A percentile compares a stretch with the other conserved stretches of the same genome.
Evolutionary conservation across 2,888 invertebrate genomes (phyloP).

Genomic region (Allygus modestus): DNA sequence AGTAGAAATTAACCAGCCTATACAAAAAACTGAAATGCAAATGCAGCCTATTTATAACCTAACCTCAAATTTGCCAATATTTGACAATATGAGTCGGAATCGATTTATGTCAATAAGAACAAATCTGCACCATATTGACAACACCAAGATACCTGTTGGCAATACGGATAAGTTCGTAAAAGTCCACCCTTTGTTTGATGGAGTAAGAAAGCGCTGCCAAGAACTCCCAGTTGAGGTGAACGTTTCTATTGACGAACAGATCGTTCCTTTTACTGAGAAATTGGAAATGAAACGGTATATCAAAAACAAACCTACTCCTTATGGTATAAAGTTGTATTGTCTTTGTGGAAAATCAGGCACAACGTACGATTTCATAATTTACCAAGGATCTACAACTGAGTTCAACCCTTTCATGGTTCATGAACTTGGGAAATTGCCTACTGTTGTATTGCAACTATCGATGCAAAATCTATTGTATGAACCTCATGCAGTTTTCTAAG

Average conservation of each 20-base stretch:
- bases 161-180: constrained; percentile 49
- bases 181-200: constrained; percentile 46
- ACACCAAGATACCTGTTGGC: not conserved
- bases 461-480: constrained; percentile 46
- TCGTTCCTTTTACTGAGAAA: constrained; percentile 69
- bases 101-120: constrained; percentile 45
- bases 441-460: constrained; percentile 65
- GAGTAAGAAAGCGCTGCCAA: constrained; percentile 54
- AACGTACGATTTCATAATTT: constrained; percentile 68
- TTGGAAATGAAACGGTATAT: constrained; percentile 69
- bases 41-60: no score
- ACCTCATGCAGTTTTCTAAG: constrained; percentile 63
- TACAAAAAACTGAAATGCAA: no score
- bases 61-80: constrained; percentile 24
- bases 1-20: no score
- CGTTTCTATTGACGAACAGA: constrained; percentile 64
- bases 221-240: constrained; percentile 53
- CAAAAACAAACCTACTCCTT: constrained; percentile 68
- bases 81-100: constrained; percentile 25
- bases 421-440: constrained; percentile 65
- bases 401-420: constrained; percentile 47
- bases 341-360: constrained; percentile 68
- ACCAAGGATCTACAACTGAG: constrained; percentile 68
- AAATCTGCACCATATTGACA: constrained; percentile 44
- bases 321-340: constrained; percentile 69